A percentile compares a stretch with the other conserved stretches of the same genome.
These are phyloP conservation scores for Drosophila quasianomalipes DNA, from an alignment of 2,888 invertebrate species.

Conservation along the genomic window DNA sequence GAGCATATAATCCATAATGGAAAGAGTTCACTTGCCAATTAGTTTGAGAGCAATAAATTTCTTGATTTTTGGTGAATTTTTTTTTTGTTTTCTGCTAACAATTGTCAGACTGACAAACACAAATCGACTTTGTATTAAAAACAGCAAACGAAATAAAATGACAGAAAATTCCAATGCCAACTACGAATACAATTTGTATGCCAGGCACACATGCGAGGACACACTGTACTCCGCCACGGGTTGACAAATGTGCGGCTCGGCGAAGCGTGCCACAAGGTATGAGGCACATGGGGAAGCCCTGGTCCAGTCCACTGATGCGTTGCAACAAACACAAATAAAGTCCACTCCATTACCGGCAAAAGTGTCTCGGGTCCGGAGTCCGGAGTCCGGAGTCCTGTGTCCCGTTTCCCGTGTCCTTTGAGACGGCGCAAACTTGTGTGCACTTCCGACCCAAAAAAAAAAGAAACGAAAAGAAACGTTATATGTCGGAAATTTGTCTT, in stretches of 20 bases:
- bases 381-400: slow-evolving; percentile 4
- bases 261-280: slow-evolving; percentile 64
- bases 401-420: slow-evolving; percentile 35
- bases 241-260: slow-evolving; percentile 61
- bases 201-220: slow-evolving; percentile 35
- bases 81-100: not conserved
- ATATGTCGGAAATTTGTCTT: slow-evolving; percentile 71
- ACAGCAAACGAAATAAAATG: not conserved
- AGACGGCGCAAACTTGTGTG: slow-evolving; percentile 59
- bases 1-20: slow-evolving; percentile 49
- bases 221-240: slow-evolving; percentile 14
- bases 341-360: slow-evolving; percentile 83
- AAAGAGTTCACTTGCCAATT: slow-evolving; percentile 16
- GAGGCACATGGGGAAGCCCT: slow-evolving; percentile 2
- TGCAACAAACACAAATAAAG: slow-evolving; percentile 77
- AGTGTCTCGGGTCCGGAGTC: not conserved
- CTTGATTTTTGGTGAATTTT: slow-evolving; percentile 3
- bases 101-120: slow-evolving; percentile 13
- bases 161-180: slow-evolving; percentile 9
- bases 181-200: slow-evolving; percentile 33
- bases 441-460: slow-evolving; percentile 55
- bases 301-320: slow-evolving; percentile 33
- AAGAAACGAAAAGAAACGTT: not conserved
- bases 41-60: slow-evolving; percentile 6
- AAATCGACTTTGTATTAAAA: slow-evolving; percentile 15